Evolutionary conservation across 2,797 vertebrate genomes (phyloP), one percentile per base, ranked within the genome.

Genomic region (Sebastes ruberrimus): DNA sequence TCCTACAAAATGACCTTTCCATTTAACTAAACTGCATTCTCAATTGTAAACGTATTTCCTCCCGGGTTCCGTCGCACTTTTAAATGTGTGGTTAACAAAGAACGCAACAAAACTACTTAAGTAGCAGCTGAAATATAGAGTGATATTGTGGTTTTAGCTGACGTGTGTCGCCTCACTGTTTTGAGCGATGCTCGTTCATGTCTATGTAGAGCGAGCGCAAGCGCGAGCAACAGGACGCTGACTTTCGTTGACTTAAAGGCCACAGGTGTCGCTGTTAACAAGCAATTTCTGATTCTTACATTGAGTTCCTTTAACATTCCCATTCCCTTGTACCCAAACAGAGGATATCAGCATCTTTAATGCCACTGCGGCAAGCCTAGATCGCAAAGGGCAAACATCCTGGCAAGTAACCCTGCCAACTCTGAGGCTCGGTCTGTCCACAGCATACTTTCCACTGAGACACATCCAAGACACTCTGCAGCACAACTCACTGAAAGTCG

Each of bases 361-460:
- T 64, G 60, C 38, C 82, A 35, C 72, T 63, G 71, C 8, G 4
- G 75, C 75, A 86, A 75, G 35, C 64, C 25, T 38, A 4, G 52
- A 66, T 61, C 3, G 16, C 38, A 81, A 86, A 75, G 74, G 83
- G n/a, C 75, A 84, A 88, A 76, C 61, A 60, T 81, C 33, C 71
- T 67, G 64, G 74, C 75, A 83, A 38, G 59, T 11, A 55, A 55
- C 57, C 33, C 56, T 61, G 67, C 66, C 62, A 63, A 6, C 65
- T 78, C 70, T 10, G 64, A 73, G 67, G 27, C 75, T 61, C 0
- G 1, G 69, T 62, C 10, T 56, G 30, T 86, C 74, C 74, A 18
- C 80, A 72, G 60, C 80, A 87, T 86, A 81, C 62, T 84, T 89
- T 90, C 88, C 88, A 81, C 57, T 49, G 0, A 83, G 56, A 80